Base-by-base conservation (phyloP, 2,113 vertebrate species). In the Porphyrio hochstetteri region DNA sequence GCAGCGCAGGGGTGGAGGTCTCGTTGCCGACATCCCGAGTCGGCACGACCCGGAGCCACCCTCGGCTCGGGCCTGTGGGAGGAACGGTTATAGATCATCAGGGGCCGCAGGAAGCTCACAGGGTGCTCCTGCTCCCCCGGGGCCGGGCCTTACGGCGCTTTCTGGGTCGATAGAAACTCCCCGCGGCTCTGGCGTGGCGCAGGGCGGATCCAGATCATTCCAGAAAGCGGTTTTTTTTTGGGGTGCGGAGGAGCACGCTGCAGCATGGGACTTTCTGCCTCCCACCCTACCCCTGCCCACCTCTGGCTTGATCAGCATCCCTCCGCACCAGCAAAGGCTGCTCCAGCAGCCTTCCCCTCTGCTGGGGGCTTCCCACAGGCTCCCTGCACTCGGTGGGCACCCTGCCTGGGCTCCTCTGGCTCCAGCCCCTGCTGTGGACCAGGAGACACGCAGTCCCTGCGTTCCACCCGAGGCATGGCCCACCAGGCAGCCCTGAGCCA, bases 401-500 rank as follows among this genome's bases (percentile, higher is more conserved):
- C 36, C 52, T 24, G 9, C 4, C 42, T 70, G 29, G 18, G 48
- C 48, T 81, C 50, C 63, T 48, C 50, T 4, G 3, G 19, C 36
- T 33, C 28, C 2, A 1, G 50, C 12, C 24, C 16, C 18, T 1
- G 1, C 60, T 33, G 55, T 0, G 1, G 7, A 14, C 60, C 48
- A 27, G 31, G 64, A 10, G 16, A 86, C 52, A 9, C 17, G 13
- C 36, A 11, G 38, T 8, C 64, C 36, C 3, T 7, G 44, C 38
- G 3, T 8, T 59, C 44, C 44, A 88, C 29, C 11, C 19, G 9
- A 17, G 55, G 31, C 71, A 59, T 36, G 81, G 42, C 33, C 23
- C 1, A 50, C 31, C 28, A 42, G 10, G 65, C 64, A 53, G 60
- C 25, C 44, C 33, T 6, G 9, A 31, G 35, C 31, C 10, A 48